Conservation (phyloP, 2,113 vertebrate species). For the Calidris pugnax region DNA sequence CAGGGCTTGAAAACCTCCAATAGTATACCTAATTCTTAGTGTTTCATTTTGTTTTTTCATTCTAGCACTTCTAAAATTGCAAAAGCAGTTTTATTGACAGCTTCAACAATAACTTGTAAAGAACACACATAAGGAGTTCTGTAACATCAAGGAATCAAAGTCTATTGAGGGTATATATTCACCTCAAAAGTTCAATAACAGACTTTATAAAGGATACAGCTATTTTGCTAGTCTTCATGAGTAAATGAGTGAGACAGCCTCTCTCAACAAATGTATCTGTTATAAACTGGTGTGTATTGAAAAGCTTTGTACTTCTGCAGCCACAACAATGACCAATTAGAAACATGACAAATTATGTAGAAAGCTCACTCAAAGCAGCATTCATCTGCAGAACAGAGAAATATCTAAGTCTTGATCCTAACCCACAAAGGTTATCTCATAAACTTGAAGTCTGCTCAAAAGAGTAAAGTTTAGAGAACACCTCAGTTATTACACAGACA, state of each 20-base stretch:
- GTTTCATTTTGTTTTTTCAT: not conserved
- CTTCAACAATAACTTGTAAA: not conserved
- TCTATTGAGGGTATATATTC: not conserved
- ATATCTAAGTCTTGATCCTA: not conserved
- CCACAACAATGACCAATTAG: not conserved
- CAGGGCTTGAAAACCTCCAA: not conserved
- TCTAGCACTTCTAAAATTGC: not conserved
- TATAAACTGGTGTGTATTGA: not conserved
- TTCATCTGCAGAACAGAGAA: not conserved
- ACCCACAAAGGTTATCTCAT: not conserved
- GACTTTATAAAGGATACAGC: not conserved
- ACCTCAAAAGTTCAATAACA: not conserved
- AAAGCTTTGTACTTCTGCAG: not conserved
- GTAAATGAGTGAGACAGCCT: not conserved
- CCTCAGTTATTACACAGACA: not conserved
- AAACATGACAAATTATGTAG: not conserved
- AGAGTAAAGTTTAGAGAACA: not conserved
- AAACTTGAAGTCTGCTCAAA: not conserved
- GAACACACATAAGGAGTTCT: not conserved
- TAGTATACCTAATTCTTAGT: not conserved
- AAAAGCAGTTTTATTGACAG: not conserved
- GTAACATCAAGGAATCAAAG: not conserved
- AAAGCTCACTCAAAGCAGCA: not conserved
- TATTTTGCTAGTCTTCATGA: not conserved
- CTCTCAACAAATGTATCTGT: not conserved